Evolutionary conservation across 2,113 vertebrate genomes (phyloP), one percentile per base, ranked within the genome.

Genomic region (Chunga burmeisteri): DNA sequence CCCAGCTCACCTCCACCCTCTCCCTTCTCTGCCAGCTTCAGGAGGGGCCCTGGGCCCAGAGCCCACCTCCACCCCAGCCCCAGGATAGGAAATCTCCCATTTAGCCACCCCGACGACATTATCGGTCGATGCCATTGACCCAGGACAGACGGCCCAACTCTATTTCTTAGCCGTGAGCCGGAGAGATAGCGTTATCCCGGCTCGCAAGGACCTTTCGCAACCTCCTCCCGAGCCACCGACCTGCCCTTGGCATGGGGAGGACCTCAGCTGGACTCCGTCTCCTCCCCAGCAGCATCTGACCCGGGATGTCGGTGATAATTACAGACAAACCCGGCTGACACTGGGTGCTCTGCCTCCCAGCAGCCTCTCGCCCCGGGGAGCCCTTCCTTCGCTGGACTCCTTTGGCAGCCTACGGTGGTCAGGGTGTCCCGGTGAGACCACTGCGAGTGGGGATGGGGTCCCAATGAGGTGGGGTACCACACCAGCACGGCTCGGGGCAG

Each of bases 131-230:
- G 22, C 44, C 58, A 26, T 3, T 1, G 2, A 20, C 32, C 22
- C 73, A 11, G 55, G 53, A n/a, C 11, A 32, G n/a, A n/a, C 1
- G 3, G 15, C 25, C 79, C 80, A 47, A 20, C 44, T 38, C 29
- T 23, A 3, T 50, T n/a, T 25, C 50, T 23, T 3, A 40, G n/a
- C 40, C 10, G 20, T 4, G 32, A 46, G 32, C 7, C 4, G 0
- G 11, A 34, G 9, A 15, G 6, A 8, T 0, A 9, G 13, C 1
- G 2, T 71, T 81, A 30, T 25, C 16, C 5, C 1, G 0, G 77
- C 46, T 46, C 5, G 1, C 14, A 3, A 25, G 47, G 50, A 16
- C 53, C 29, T 49, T 65, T 49, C 44, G 17, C 46, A 59, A 10
- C 49, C 58, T 67, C 61, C 50, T 40, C 3, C 0, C 4, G 11